Percentiles rank a stretch among this genome's conserved stretches.
Conservation (phyloP, 2,113 vertebrate species). For the Saccopteryx bilineata region DNA sequence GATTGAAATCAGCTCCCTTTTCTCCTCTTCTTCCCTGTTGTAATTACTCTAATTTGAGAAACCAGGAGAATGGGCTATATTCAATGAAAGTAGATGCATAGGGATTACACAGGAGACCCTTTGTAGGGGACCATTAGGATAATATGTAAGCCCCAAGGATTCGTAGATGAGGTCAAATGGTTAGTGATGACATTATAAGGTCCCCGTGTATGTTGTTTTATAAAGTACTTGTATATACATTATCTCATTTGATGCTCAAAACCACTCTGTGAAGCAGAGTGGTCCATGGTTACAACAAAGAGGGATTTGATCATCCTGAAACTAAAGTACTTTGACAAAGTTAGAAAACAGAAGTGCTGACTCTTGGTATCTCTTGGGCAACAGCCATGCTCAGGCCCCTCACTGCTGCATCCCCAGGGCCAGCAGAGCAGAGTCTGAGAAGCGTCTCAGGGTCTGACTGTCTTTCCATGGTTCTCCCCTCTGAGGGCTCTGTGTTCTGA, state of each 20-base stretch:
- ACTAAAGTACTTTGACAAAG: not conserved
- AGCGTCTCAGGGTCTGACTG: not conserved
- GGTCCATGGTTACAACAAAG: not conserved
- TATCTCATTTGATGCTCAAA: not conserved
- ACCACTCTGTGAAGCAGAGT: not conserved
- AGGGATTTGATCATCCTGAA: not conserved
- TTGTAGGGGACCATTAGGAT: not conserved
- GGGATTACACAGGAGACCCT: not conserved
- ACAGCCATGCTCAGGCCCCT: not conserved
- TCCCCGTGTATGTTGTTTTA: not conserved
- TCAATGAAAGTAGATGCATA: not conserved
- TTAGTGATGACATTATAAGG: not conserved
- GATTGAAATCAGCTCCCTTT: not conserved
- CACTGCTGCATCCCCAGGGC: not conserved
- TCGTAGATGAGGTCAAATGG: not conserved
- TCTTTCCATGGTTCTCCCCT: not conserved
- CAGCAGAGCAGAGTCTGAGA: not conserved
- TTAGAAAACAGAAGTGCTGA: not conserved
- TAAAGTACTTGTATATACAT: not conserved
- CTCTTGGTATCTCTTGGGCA: not conserved
- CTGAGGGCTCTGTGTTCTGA: not conserved
- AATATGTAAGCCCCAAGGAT: not conserved
- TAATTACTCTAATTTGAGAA: not conserved
- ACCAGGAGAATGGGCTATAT: not conserved
- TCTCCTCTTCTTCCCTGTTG: not conserved